These are phyloP conservation scores for Philonicus albiceps DNA, from an alignment of 2,888 invertebrate species.

Conservation along the genomic window DNA sequence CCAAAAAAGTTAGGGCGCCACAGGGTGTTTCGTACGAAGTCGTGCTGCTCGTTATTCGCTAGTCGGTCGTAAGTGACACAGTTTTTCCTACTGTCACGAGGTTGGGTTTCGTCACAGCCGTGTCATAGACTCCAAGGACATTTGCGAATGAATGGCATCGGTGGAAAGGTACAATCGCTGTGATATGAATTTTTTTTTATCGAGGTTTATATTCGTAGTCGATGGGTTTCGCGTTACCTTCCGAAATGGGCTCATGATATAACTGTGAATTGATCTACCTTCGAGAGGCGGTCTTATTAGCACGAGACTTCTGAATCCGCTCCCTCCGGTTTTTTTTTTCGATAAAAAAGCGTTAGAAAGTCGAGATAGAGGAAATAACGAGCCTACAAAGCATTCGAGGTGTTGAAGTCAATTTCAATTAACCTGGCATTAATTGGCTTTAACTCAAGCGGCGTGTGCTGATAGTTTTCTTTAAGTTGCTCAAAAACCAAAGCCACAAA, in stretches of 20 bases:
- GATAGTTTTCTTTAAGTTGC: neutral
- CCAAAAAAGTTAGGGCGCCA: neutral
- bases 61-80: neutral
- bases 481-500: neutral
- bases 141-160: neutral
- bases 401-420: neutral
- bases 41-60: neutral
- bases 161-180: neutral
- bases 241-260: neutral
- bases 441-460: neutral
- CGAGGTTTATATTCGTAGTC: neutral
- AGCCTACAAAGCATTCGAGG: neutral
- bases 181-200: neutral
- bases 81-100: neutral
- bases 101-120: neutral
- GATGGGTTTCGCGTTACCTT: neutral
- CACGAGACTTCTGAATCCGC: neutral
- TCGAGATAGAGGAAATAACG: neutral
- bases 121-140: slow-evolving; percentile 15
- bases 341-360: neutral
- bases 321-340: neutral
- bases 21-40: neutral
- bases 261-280: neutral
- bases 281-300: neutral
- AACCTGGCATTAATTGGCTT: neutral